phyloP scores from a whole-genome alignment of 1,140 invertebrate genomes.

The Cepaea nemoralis region DNA sequence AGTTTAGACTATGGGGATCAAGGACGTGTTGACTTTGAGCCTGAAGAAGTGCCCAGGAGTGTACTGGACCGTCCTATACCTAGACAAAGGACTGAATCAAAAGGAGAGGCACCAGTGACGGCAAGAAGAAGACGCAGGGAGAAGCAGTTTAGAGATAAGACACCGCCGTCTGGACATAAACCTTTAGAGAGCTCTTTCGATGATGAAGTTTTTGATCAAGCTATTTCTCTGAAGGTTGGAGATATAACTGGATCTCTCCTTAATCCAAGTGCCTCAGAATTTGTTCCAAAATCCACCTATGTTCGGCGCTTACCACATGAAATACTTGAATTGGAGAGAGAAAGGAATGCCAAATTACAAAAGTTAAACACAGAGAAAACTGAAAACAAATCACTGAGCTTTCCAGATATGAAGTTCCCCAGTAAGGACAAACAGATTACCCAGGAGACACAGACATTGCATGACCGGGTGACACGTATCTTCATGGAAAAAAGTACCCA shows the following conservation, averaged over 20 bases:
- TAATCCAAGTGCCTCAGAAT: slow-evolving; percentile 30
- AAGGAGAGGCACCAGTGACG: slow-evolving; percentile 34
- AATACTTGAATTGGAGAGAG: slow-evolving; percentile 14
- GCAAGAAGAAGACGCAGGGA: slow-evolving; percentile 16
- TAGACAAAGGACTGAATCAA: slow-evolving; percentile 36
- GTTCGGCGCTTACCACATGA: neutral
- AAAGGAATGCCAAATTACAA: slow-evolving; percentile 19
- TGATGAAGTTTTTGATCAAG: slow-evolving; percentile 37
- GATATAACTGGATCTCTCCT: neutral
- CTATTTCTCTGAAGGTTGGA: slow-evolving; percentile 36
- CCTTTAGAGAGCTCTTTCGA: slow-evolving; percentile 43
- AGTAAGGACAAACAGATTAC: slow-evolving; percentile 3
- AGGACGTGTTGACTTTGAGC: slow-evolving; percentile 30
- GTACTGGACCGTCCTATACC: slow-evolving; percentile 37
- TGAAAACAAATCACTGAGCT: slow-evolving; percentile 17
- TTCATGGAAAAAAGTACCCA: slow-evolving; percentile 39
- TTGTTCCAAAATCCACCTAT: slow-evolving; percentile 27
- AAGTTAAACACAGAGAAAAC: slow-evolving; percentile 25
- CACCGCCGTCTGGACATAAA: slow-evolving; percentile 23
- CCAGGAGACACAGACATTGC: slow-evolving; percentile 29
- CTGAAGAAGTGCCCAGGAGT: slow-evolving; percentile 32
- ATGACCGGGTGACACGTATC: slow-evolving; percentile 25
- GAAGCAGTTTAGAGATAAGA: slow-evolving; percentile 31
- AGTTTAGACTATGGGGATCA: slow-evolving; percentile 16
- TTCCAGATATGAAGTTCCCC: slow-evolving; percentile 34